Percentiles rank a stretch among this genome's conserved stretches.
phyloP scores from a whole-genome alignment of 2,113 vertebrate genomes.

The Anseranas semipalmata region DNA sequence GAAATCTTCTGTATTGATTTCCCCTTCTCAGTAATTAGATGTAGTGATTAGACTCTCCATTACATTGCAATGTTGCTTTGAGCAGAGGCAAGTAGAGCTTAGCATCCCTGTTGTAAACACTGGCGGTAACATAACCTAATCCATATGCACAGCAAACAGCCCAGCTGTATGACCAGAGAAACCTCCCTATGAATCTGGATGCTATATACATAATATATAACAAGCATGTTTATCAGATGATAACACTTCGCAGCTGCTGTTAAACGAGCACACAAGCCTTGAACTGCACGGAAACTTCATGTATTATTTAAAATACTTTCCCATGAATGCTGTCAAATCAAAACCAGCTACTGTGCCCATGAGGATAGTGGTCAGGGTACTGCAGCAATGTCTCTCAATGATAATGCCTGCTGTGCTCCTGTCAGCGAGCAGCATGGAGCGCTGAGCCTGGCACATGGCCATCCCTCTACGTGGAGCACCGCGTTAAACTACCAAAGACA shows the following conservation, averaged over 20 bases:
- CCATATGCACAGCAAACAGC: constrained; percentile 23
- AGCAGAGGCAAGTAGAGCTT: not conserved
- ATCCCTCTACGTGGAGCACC: not conserved
- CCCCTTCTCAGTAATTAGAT: not conserved
- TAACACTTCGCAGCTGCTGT: constrained; percentile 42
- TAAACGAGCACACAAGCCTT: constrained; percentile 16
- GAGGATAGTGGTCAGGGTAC: not conserved
- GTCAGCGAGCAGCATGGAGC: not conserved
- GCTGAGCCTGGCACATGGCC: not conserved
- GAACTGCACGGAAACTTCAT: constrained; percentile 51
- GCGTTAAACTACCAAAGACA: not conserved
- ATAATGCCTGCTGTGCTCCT: not conserved
- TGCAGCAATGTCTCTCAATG: accelerated
- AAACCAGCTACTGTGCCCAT: not conserved
- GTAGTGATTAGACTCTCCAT: not conserved
- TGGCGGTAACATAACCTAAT: not conserved
- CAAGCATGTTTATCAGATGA: constrained; percentile 47
- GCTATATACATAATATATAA: constrained; percentile 31
- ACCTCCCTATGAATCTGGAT: not conserved
- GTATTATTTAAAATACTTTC: constrained; percentile 66
- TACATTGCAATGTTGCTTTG: not conserved
- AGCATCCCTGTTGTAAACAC: no score
- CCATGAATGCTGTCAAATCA: constrained; percentile 42
- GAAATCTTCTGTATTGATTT: not conserved
- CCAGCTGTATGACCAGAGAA: constrained; percentile 1